Base-by-base conservation (phyloP, 2,797 vertebrate species). In the Mormyrops attenuatus region DNA sequence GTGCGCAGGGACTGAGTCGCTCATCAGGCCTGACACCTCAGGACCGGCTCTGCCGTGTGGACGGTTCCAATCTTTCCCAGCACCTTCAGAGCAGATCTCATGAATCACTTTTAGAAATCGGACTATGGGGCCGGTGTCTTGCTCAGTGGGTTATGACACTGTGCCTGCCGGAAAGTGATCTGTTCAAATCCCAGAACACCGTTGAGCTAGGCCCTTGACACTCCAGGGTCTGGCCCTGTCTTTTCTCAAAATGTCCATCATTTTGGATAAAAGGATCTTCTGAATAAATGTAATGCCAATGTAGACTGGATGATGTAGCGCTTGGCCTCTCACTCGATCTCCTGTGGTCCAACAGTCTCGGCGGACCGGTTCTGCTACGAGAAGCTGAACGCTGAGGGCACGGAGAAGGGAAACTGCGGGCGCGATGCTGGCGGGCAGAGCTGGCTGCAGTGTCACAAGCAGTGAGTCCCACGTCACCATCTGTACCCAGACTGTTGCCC, bases 401-500 rank as follows among this genome's bases (percentile, higher is more conserved):
- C 97, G 0, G 97, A 98, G 92, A 96, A 98, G 87, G 98, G 98
- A 3, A 99, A 97, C 95, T 99, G 98, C 73, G 98, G 98, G n/a
- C 96, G 94, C 0, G 95, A 96, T 88, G 95, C 94, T 2, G 96
- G 96, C 41, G 97, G 97, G 0, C 94, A 92, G 17, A 96, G 96
- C 91, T 98, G 98, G 98, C 94, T 97, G 92, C 97, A 98, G 94
- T 99, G 98, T 95, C 97, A 96, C 95, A 98, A 98, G 93, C 98
- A 97, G 98, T 99, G 93, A 97, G 98, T 96, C 85, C 77, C 22
- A 49, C 3, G 8, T 80, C 73, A 2, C 73, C 34, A 30, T 20
- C 17, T 44, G 82, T 85, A 50, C 82, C n/a, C 82, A 85, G 47
- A 22, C 41, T 15, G 6, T 20, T 2, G 13, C 5, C 77, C 11